A percentile compares a stretch with the other conserved stretches of the same genome.
Conservation (phyloP, 2,797 vertebrate species). For the Holocentrus rufus region DNA sequence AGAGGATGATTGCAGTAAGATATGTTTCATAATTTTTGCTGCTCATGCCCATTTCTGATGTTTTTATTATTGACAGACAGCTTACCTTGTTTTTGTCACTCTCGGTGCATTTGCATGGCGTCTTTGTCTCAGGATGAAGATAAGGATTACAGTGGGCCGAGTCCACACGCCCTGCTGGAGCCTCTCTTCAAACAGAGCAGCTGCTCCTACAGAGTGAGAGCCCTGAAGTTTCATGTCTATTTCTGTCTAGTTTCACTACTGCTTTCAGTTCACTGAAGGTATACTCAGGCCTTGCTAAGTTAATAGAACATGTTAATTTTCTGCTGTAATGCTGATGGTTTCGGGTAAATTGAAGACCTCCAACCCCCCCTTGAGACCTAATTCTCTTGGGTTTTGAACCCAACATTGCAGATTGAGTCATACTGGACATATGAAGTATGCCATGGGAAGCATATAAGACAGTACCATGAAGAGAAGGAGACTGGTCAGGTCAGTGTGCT, state of each 20-base stretch:
- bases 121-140: conserved; percentile 84
- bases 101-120: background rate
- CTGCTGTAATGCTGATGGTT: background rate
- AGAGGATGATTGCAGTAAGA: too few species aligned
- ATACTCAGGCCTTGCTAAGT: background rate
- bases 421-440: conserved; percentile 99
- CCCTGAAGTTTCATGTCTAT: conserved; percentile 20
- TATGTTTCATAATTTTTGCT: background rate
- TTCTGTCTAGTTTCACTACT: conserved; percentile 15
- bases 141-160: conserved; percentile 88
- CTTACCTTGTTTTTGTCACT: background rate
- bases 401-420: conserved; percentile 92
- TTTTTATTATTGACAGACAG: too few species aligned
- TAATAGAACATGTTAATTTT: conserved; percentile 18
- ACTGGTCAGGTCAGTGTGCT: conserved; percentile 89
- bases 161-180: conserved; percentile 88
- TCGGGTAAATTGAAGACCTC: background rate
- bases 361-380: background rate
- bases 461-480: conserved; percentile 99
- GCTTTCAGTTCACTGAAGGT: conserved; percentile 23
- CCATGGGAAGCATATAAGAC: conserved; percentile 95
- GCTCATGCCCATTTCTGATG: too few species aligned
- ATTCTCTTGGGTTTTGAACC: background rate
- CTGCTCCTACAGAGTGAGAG: conserved; percentile 95
- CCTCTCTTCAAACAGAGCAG: conserved; percentile 97